Conservation (phyloP, 1,140 invertebrate species). For the Tribolium madens region DNA sequence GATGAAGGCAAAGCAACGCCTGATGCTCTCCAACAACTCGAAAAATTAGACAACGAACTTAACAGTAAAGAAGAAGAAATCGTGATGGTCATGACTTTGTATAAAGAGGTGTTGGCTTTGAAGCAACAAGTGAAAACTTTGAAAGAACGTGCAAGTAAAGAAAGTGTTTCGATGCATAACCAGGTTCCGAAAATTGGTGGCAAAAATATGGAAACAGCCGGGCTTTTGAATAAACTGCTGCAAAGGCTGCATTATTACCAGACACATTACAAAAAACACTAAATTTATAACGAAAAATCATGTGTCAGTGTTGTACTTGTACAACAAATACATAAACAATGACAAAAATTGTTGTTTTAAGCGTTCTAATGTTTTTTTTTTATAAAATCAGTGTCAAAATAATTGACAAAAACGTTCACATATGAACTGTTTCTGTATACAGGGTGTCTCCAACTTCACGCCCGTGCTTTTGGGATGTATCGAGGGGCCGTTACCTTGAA, state of each 20-base stretch:
- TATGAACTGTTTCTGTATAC: too few relatives aligned
- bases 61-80: conserved; percentile 69
- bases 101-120: conserved; percentile 67
- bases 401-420: too few relatives aligned
- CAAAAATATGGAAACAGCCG: conserved; percentile 57
- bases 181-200: conserved; percentile 51
- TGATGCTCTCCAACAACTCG: conserved; percentile 62
- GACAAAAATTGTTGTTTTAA: background rate
- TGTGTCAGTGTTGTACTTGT: background rate
- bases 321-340: background rate
- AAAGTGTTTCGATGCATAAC: conserved; percentile 43
- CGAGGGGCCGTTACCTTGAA: too few relatives aligned
- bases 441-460: too few relatives aligned
- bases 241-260: conserved; percentile 63
- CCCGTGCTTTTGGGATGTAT: too few relatives aligned
- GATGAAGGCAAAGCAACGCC: conserved; percentile 60
- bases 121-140: conserved; percentile 67
- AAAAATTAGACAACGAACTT: conserved; percentile 65
- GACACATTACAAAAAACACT: conserved; percentile 53
- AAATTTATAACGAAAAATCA: conserved; percentile 10
- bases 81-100: conserved; percentile 67
- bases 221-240: conserved; percentile 62
- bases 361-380: too few relatives aligned
- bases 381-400: too few relatives aligned
- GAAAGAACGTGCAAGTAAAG: conserved; percentile 60